phyloP scores from a whole-genome alignment of 2,797 vertebrate species.

The Hypotaenidia philippensis region DNA sequence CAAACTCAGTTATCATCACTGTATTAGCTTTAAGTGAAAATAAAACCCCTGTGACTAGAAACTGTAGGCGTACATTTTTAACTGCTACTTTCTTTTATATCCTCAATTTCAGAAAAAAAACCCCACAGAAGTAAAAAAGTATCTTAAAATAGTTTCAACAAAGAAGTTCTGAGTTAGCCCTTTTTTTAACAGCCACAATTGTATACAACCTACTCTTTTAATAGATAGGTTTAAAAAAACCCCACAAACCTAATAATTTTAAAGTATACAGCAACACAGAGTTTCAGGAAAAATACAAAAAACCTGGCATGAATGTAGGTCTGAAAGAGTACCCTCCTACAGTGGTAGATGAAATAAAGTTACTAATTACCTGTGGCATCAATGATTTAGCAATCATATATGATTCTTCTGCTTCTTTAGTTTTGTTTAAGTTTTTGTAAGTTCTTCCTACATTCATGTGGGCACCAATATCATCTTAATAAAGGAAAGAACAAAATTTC shows the following conservation, averaged over 20 bases:
- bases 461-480: conserved; percentile 96
- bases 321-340: not conserved
- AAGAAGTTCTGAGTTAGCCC: not conserved
- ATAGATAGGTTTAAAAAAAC: not conserved
- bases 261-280: not conserved
- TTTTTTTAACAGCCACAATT: not conserved
- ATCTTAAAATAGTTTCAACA: not conserved
- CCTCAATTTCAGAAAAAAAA: not conserved
- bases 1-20: not conserved
- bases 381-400: conserved; percentile 96
- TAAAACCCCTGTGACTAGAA: not conserved
- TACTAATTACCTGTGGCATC: conserved; percentile 93
- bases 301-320: not conserved
- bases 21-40: not conserved
- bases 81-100: not conserved
- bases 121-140: not conserved
- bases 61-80: not conserved
- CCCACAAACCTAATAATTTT: not conserved
- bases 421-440: conserved; percentile 96
- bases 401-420: conserved; percentile 95
- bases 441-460: conserved; percentile 99
- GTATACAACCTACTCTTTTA: not conserved
- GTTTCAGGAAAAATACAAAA: not conserved
- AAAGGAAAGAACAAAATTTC: not conserved
- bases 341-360: not conserved